Conservation (phyloP, 2,113 vertebrate genomes). For the Amia ocellicauda region DNA sequence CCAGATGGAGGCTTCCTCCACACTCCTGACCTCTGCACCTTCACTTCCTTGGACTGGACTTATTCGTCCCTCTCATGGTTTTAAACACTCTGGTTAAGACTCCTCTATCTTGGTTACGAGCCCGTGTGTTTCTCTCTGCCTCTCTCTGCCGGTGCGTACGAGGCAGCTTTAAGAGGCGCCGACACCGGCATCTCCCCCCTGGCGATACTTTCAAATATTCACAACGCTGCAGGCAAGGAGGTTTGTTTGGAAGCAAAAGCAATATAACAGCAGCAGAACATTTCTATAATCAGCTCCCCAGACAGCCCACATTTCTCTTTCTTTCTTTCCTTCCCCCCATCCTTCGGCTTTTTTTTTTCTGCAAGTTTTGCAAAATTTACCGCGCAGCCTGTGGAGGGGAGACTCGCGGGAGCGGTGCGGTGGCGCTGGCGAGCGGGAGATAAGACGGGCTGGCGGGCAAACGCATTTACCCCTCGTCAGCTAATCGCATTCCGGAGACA, state of each 20-base stretch:
- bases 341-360: constrained; percentile 6
- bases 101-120: constrained; percentile 2
- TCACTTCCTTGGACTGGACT: neutral
- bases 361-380: constrained; percentile 14
- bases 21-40: too few relatives aligned
- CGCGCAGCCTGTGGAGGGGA: neutral
- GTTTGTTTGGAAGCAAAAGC: constrained; percentile 21
- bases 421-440: neutral
- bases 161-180: constrained; percentile 14
- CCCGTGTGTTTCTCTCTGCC: constrained; percentile 9
- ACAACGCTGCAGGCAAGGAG: constrained; percentile 50
- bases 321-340: neutral
- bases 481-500: constrained; percentile 3
- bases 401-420: neutral
- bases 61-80: constrained; percentile 1
- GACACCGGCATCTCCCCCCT: constrained; percentile 35
- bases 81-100: constrained; percentile 15
- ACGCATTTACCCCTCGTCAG: neutral
- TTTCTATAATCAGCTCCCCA: constrained; percentile 25
- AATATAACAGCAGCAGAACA: constrained; percentile 6
- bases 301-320: constrained; percentile 7
- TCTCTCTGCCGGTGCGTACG: constrained; percentile 1
- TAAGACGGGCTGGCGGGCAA: constrained; percentile 1
- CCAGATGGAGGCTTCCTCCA: too few relatives aligned
- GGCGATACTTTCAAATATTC: constrained; percentile 58